Evolutionary conservation across 1,140 invertebrate genomes (phyloP).

Genomic region (Goniozus legneri): DNA sequence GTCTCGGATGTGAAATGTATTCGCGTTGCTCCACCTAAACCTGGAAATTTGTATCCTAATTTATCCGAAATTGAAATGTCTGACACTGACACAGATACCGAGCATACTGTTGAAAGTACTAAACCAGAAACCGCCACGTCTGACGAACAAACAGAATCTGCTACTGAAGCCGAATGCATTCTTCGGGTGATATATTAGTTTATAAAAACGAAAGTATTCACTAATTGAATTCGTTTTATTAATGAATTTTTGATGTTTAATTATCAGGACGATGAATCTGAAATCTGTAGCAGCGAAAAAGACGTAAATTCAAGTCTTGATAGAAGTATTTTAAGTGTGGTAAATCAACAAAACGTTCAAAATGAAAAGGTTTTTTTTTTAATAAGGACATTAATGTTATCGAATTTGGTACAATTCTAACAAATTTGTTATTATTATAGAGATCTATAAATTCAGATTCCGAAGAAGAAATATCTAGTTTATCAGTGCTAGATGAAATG

Average conservation of each 20-base stretch:
- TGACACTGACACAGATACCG: slow-evolving; percentile 59
- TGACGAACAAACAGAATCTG: slow-evolving; percentile 32
- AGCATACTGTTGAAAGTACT: slow-evolving; percentile 52
- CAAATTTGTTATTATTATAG: slow-evolving; percentile 2
- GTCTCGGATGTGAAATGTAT: slow-evolving; percentile 63
- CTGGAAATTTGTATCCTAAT: slow-evolving; percentile 66
- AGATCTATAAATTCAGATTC: slow-evolving; percentile 19
- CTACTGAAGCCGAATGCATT: slow-evolving; percentile 37
- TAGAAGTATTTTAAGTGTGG: slow-evolving; percentile 64
- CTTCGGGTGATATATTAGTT: slow-evolving; percentile 13
- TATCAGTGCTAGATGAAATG: slow-evolving; percentile 59
- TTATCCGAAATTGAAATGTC: slow-evolving; percentile 64
- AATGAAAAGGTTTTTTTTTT: slow-evolving; percentile 33
- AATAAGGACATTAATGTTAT: neutral
- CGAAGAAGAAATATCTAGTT: slow-evolving; percentile 48
- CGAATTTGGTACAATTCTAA: neutral
- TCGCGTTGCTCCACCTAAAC: slow-evolving; percentile 62
- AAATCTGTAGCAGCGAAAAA: slow-evolving; percentile 24
- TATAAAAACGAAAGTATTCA: neutral
- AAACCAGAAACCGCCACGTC: slow-evolving; percentile 37
- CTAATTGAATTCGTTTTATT: neutral
- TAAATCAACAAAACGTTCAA: slow-evolving; percentile 26
- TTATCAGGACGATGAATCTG: slow-evolving; percentile 15
- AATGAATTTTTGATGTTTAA: slow-evolving; percentile 2
- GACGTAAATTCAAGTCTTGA: slow-evolving; percentile 61